A percentile compares a stretch with the other conserved stretches of the same genome.
Evolutionary conservation across 2,888 invertebrate species (phyloP).

Genomic region (Agrochola macilenta): DNA sequence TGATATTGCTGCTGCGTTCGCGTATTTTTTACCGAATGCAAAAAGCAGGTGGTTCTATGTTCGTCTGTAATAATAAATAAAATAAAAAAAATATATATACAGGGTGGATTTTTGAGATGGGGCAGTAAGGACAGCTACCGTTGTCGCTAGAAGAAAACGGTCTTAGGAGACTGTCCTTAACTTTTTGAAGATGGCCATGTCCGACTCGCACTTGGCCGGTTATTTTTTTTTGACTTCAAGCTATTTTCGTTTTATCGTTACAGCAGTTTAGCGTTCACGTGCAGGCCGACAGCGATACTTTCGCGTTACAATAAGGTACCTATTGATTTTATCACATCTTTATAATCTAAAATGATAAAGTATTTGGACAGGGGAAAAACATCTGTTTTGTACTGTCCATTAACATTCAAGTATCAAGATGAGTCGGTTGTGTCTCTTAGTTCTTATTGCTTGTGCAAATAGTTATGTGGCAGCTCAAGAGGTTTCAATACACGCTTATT

Average conservation of each 20-base stretch:
- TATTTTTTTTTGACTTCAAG: neutral
- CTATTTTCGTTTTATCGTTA: neutral
- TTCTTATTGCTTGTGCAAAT: conserved; percentile 21
- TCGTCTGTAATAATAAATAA: no score
- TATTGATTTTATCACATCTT: neutral
- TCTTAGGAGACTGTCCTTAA: no score
- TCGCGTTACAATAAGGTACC: neutral
- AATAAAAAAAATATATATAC: no score
- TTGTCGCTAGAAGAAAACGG: no score
- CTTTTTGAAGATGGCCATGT: no score
- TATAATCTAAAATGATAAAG: neutral
- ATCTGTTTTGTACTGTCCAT: neutral
- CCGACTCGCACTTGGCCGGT: no score
- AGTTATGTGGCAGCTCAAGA: conserved; percentile 6
- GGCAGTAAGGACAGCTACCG: no score
- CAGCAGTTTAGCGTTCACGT: neutral
- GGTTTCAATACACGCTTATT: conserved; percentile 59
- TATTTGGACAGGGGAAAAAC: neutral
- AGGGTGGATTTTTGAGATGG: no score
- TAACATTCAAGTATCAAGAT: conserved; percentile 29
- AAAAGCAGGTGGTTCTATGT: no score
- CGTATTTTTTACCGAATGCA: no score
- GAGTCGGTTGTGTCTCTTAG: conserved; percentile 11
- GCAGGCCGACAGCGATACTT: neutral
- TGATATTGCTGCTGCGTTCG: no score